Evolutionary conservation across 2,797 vertebrate genomes (phyloP).

Genomic region (Cynodonichthys magdalenae): DNA sequence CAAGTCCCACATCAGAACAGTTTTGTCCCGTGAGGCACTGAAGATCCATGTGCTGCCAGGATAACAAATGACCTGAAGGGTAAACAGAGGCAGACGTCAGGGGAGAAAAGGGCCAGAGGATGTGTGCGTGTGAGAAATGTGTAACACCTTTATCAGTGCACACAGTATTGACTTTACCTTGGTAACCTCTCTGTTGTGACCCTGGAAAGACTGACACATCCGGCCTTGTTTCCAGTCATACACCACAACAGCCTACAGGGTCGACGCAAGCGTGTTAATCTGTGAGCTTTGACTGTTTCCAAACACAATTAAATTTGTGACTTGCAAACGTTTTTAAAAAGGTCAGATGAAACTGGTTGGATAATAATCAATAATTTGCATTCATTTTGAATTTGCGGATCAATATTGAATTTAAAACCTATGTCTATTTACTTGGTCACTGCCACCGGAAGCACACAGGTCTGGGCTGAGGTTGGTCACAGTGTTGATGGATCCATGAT

Average conservation of each 20-base stretch:
- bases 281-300: constrained; percentile 1
- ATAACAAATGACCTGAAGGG: constrained; percentile 84
- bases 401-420: not conserved
- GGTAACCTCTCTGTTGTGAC: constrained; percentile 91
- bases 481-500: constrained; percentile 83
- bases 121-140: not conserved
- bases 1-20: constrained; percentile 91
- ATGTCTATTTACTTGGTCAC: constrained; percentile 79
- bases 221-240: constrained; percentile 91
- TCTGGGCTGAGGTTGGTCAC: constrained; percentile 87
- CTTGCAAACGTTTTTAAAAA: not conserved
- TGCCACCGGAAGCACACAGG: constrained; percentile 91
- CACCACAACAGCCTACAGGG: constrained; percentile 85
- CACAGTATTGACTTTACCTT: constrained; percentile 84
- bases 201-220: constrained; percentile 84
- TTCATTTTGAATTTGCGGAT: not conserved
- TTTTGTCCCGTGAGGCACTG: constrained; percentile 93
- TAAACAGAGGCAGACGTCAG: constrained; percentile 13
- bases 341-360: not conserved
- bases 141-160: constrained; percentile 29
- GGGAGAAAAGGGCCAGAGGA: constrained; percentile 5
- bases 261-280: constrained; percentile 13
- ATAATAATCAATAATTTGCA: not conserved
- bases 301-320: constrained; percentile 13
- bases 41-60: constrained; percentile 86